Evolutionary conservation across 2,113 vertebrate species (phyloP), one percentile per base, ranked within the genome.

Genomic region (Alaudala cheleensis): DNA sequence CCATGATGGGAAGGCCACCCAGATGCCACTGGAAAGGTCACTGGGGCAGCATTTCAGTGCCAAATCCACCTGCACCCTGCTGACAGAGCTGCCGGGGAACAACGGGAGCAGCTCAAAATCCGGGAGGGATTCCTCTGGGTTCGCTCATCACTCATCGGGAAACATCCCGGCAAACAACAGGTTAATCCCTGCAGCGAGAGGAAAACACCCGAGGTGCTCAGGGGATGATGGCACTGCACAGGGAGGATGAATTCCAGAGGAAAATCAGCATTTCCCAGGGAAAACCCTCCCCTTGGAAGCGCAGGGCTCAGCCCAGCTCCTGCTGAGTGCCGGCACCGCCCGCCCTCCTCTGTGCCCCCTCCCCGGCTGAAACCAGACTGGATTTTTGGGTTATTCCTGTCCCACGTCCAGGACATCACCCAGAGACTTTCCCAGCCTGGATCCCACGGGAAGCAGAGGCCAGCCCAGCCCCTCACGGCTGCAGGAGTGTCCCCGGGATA

Each of bases 401-500:
- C 62, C 67, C 90, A 74, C 44, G 25, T 20, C 45, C 6, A 61
- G 83, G 54, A 80, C 66, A 57, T 11, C 70, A 31, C 4, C 0
- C 3, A 40, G 62, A 74, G 66, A 77, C 53, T 93, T 96, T 96
- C 95, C 93, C 96, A 96, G 86, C 62, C 66, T 12, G 47, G 86
- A 74, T 95, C 94, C 88, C 96, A 95, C 16, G 91, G 96, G 94
- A 95, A 96, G 86, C 82, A 76, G 77, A 49, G 33, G 57, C 70
- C 79, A 62, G 65, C 2, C 73, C 73, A 10, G 72, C 5, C 57
- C 5, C 8, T 56, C 34, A 5, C 1, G 10, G 33, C 45, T 65
- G 47, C 15, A 44, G 80, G 49, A 92, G 5, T 0, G 6, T 47
- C 82, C 81, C 91, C 7, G 37, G 60, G 86, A 80, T 11, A 80